These are phyloP conservation scores for Agonopterix alstromeriana DNA, from an alignment of 2,888 invertebrate species.

Conservation along the genomic window DNA sequence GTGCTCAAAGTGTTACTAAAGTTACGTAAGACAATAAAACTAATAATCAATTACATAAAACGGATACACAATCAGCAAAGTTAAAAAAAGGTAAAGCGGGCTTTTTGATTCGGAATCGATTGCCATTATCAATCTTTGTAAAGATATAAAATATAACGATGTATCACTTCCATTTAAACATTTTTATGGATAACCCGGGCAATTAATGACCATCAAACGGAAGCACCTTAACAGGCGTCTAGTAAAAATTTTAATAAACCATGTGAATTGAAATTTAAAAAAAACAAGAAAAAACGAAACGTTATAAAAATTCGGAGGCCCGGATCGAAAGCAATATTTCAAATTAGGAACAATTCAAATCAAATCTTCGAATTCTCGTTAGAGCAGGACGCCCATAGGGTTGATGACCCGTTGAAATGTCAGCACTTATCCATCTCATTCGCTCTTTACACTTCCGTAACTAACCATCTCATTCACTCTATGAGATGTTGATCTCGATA, in stretches of 20 bases:
- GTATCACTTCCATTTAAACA: conserved; percentile 44
- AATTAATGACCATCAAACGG: conserved; percentile 61
- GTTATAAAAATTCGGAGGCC: conserved; percentile 44
- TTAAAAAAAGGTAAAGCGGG: conserved; percentile 2
- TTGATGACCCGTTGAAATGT: conserved; percentile 76
- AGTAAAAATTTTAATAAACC: conserved; percentile 58
- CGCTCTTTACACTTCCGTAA: conserved; percentile 32
- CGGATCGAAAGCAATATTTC: conserved; percentile 60
- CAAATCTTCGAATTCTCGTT: conserved; percentile 75
- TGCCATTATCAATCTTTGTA: conserved; percentile 45
- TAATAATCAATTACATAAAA: not conserved
- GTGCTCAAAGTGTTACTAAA: not conserved
- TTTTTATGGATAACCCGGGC: conserved; percentile 45
- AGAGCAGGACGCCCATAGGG: conserved; percentile 73
- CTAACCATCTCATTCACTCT: conserved; percentile 49
- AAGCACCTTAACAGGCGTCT: conserved; percentile 47
- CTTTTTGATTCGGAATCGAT: conserved; percentile 10
- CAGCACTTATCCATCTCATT: conserved; percentile 61
- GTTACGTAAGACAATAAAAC: not conserved
- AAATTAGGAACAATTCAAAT: conserved; percentile 76
- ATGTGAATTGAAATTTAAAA: conserved; percentile 31
- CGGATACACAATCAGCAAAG: not conserved
- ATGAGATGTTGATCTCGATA: conserved; percentile 76
- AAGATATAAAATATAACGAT: conserved; percentile 49
- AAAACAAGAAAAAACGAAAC: conserved; percentile 22